phyloP scores from a whole-genome alignment of 2,797 vertebrate genomes.

The Octomys mimax region DNA sequence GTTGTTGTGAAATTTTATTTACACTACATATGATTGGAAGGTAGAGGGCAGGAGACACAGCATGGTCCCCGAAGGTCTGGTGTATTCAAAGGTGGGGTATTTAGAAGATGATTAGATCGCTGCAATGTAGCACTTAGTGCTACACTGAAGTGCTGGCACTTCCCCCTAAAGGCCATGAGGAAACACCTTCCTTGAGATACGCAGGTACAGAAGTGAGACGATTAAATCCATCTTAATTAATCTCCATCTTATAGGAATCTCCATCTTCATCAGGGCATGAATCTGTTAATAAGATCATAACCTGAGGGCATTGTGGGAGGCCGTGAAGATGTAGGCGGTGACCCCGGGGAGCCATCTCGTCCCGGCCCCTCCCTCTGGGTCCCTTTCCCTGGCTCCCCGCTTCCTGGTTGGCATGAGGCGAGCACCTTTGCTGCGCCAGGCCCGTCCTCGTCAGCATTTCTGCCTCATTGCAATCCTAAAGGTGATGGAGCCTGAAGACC shows the following conservation, averaged over 20 bases:
- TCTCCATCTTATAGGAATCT: too few relatives aligned
- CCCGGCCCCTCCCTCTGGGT: not conserved
- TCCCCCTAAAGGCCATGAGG: not conserved
- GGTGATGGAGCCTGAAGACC: not conserved
- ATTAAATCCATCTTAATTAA: not conserved
- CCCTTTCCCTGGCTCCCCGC: not conserved
- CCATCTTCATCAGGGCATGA: not conserved
- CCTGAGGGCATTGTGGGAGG: too few relatives aligned
- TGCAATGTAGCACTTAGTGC: too few relatives aligned
- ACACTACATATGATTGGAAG: not conserved
- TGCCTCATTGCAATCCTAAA: not conserved
- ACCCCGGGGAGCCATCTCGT: not conserved
- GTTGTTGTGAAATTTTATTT: constrained; percentile 22
- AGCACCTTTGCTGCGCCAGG: not conserved
- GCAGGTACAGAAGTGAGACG: not conserved
- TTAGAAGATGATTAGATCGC: not conserved
- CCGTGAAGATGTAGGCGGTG: not conserved
- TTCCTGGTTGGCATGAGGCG: not conserved
- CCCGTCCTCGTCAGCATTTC: not conserved
- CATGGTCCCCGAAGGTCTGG: not conserved
- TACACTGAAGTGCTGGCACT: not conserved
- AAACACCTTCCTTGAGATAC: not conserved
- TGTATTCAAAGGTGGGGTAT: not conserved
- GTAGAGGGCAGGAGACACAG: not conserved
- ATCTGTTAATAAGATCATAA: not conserved